Evolutionary conservation across 2,888 invertebrate genomes (phyloP), one percentile per base, ranked within the genome.

Genomic region (Melieria omissa): DNA sequence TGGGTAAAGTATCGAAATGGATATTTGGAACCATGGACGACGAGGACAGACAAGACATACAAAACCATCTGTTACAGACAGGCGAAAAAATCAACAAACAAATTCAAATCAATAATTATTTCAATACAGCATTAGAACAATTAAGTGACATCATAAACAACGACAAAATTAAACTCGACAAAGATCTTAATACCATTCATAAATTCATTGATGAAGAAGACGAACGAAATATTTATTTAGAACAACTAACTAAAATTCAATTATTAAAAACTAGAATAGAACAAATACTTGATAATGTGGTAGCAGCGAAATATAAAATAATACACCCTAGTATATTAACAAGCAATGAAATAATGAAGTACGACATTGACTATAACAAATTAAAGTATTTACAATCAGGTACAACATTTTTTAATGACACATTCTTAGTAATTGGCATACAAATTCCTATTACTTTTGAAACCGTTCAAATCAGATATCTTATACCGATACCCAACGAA

Each of bases 21-120:
- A 6, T 66, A 57, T 76, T 73, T 65, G 70, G 74, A 3, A 76
- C 67, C 29, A 65, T 73, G 57, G 74, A 73, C 52, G 54, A 71
- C 0, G 47, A 63, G 0, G 72, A 74, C 68, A 74, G 71, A 65
- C 67, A 73, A 63, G 47, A 9, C 7, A 63, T 65, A 44, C 49
- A 71, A 49, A 65, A 67, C 0, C 57, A 63, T 6, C 10, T 71
- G 4, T 10, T 54, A 10, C 42, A 68, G 0, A 64, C 46, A 12
- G 10, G 64, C 6, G 45, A 49, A 45, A n/a, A n/a, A n/a, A n/a
- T n/a, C n/a, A 47, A 41, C 10, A 54, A 71, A 63, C 66, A 71
- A 57, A 65, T 67, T 4, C 0, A 8, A n/a, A 9, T 71, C 3
- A 71, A 62, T n/a, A 45, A 70, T 41, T 47, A 58, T 58, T 64